These are phyloP conservation scores for Drosophila leontia DNA, from an alignment of 1,140 invertebrate species.

Conservation along the genomic window DNA sequence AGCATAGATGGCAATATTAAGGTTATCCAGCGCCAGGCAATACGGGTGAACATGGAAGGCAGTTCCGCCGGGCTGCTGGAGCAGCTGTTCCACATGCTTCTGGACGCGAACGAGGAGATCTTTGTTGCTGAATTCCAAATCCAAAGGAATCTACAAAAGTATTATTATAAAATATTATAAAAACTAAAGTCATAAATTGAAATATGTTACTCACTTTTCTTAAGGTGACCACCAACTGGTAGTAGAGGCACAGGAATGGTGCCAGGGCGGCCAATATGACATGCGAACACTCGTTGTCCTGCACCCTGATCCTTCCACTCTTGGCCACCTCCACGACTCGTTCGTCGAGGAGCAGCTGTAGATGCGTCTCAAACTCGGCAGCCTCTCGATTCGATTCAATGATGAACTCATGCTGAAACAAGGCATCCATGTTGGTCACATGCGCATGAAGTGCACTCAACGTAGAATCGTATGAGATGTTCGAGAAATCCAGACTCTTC, in stretches of 20 bases:
- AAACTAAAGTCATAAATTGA: neutral
- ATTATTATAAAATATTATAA: too few species aligned
- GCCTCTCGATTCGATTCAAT: slow-evolving; percentile 82
- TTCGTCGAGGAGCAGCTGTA: slow-evolving; percentile 60
- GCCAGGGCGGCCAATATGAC: slow-evolving; percentile 72
- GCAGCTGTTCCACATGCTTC: slow-evolving; percentile 85
- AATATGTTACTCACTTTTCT: slow-evolving; percentile 55
- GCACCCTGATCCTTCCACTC: slow-evolving; percentile 58
- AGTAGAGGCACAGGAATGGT: slow-evolving; percentile 78
- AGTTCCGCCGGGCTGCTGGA: slow-evolving; percentile 66
- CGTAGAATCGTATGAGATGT: slow-evolving; percentile 43
- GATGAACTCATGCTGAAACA: slow-evolving; percentile 83
- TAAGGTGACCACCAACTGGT: slow-evolving; percentile 73
- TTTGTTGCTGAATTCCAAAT: slow-evolving; percentile 85
- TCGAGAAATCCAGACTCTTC: neutral
- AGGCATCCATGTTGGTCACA: slow-evolving; percentile 65
- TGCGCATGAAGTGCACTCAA: slow-evolving; percentile 53
- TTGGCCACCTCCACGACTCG: slow-evolving; percentile 47
- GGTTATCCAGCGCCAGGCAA: slow-evolving; percentile 87
- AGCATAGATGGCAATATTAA: slow-evolving; percentile 79
- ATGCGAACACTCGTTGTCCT: slow-evolving; percentile 66
- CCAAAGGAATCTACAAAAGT: slow-evolving; percentile 62
- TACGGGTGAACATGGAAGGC: slow-evolving; percentile 86
- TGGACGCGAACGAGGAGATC: slow-evolving; percentile 85
- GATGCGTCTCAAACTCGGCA: slow-evolving; percentile 69